Evolutionary conservation across 2,797 vertebrate species (phyloP).

Genomic region (Cirrhinus mrigala): DNA sequence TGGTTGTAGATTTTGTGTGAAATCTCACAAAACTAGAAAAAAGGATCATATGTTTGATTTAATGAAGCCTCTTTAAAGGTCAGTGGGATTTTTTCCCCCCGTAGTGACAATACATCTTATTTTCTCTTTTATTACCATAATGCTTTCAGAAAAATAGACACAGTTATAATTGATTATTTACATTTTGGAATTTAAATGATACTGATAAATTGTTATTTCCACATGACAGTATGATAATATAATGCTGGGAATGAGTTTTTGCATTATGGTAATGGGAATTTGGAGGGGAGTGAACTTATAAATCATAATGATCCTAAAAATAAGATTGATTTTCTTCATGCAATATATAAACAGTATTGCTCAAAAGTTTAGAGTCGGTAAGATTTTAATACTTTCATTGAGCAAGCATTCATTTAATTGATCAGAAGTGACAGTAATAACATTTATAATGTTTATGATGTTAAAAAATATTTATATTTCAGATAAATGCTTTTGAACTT

Average conservation of each 20-base stretch:
- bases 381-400: not conserved
- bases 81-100: not conserved
- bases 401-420: not conserved
- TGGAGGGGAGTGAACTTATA: no score
- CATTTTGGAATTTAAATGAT: not conserved
- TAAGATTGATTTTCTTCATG: not conserved
- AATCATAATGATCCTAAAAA: conserved; percentile 18
- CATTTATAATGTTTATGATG: not conserved
- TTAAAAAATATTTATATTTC: not conserved
- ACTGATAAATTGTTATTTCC: not conserved
- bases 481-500: no score
- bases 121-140: not conserved
- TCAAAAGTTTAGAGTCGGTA: not conserved
- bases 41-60: not conserved
- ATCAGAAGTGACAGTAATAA: not conserved
- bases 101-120: not conserved
- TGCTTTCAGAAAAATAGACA: not conserved
- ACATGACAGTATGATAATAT: not conserved
- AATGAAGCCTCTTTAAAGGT: not conserved
- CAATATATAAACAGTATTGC: not conserved
- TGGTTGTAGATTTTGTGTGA: not conserved
- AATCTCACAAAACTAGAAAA: not conserved
- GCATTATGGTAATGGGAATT: not conserved
- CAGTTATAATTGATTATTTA: not conserved
- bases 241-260: not conserved